These are phyloP conservation scores for Aurelia coerulea DNA, from an alignment of 30 jellyfish, hydroid and myxozoan genomes.

Conservation along the genomic window DNA sequence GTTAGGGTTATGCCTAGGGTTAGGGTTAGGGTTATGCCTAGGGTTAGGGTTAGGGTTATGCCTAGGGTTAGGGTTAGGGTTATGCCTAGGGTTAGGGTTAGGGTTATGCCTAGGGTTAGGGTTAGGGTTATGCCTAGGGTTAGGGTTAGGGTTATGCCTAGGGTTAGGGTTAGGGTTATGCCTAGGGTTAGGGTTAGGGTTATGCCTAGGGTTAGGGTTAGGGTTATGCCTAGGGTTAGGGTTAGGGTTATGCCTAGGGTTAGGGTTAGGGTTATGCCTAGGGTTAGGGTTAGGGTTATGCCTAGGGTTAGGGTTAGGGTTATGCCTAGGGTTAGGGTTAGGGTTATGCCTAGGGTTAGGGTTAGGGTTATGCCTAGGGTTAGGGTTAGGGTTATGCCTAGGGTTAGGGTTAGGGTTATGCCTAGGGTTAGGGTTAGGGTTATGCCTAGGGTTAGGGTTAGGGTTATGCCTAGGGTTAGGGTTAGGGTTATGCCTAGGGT, in stretches of 20 bases:
- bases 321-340: too few relatives aligned
- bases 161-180: too few relatives aligned
- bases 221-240: too few relatives aligned
- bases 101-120: constrained; percentile 34
- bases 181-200: constrained; percentile 50
- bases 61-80: constrained; percentile 60
- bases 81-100: constrained; percentile 66
- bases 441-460: constrained; percentile 9
- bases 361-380: constrained; percentile 47
- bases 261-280: too few relatives aligned
- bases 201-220: too few relatives aligned
- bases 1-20: too few relatives aligned
- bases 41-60: constrained; percentile 47
- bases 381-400: constrained; percentile 19
- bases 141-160: constrained; percentile 36
- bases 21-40: too few relatives aligned
- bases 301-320: too few relatives aligned
- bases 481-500: too few relatives aligned
- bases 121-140: constrained; percentile 21
- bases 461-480: neutral
- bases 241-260: too few relatives aligned
- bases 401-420: too few relatives aligned
- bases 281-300: too few relatives aligned
- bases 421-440: constrained; percentile 24
- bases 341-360: constrained; percentile 29